Percentiles rank a stretch among this genome's conserved stretches.
Conservation (phyloP, 2,113 vertebrate species). For the Prietella phreatophila region DNA sequence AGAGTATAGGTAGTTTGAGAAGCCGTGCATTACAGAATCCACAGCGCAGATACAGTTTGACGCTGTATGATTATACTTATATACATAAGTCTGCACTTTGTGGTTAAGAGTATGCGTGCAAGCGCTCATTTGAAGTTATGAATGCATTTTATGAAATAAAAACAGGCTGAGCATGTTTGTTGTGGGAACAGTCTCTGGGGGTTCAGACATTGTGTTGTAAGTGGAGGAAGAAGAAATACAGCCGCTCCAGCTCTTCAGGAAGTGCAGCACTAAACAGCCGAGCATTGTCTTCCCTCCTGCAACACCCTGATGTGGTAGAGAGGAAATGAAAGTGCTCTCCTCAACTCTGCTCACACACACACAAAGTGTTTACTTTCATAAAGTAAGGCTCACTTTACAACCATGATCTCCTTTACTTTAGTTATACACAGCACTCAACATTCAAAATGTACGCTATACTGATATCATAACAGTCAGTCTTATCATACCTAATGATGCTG, state of each 20-base stretch:
- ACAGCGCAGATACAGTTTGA: too few relatives aligned
- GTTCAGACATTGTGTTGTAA: neutral
- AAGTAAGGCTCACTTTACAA: neutral
- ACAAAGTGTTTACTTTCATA: neutral
- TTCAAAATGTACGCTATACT: neutral
- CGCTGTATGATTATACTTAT: neutral
- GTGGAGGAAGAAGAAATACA: constrained; percentile 54
- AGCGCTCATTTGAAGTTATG: neutral
- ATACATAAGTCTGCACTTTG: neutral
- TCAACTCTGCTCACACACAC: constrained; percentile 45
- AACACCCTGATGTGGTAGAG: constrained; percentile 53
- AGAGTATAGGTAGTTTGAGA: too few relatives aligned
- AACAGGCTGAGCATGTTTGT: neutral
- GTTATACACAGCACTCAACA: neutral
- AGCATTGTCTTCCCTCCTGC: constrained; percentile 49
- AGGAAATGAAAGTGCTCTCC: constrained; percentile 67
- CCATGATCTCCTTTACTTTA: neutral
- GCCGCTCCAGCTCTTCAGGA: constrained; percentile 64
- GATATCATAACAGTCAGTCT: too few relatives aligned
- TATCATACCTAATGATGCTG: neutral
- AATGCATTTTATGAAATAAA: neutral
- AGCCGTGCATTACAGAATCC: neutral
- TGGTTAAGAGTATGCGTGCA: neutral
- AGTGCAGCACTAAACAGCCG: constrained; percentile 61
- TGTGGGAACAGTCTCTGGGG: neutral